These are phyloP conservation scores for Crypturellus tataupa DNA, from an alignment of 2,797 vertebrate species.

Conservation along the genomic window DNA sequence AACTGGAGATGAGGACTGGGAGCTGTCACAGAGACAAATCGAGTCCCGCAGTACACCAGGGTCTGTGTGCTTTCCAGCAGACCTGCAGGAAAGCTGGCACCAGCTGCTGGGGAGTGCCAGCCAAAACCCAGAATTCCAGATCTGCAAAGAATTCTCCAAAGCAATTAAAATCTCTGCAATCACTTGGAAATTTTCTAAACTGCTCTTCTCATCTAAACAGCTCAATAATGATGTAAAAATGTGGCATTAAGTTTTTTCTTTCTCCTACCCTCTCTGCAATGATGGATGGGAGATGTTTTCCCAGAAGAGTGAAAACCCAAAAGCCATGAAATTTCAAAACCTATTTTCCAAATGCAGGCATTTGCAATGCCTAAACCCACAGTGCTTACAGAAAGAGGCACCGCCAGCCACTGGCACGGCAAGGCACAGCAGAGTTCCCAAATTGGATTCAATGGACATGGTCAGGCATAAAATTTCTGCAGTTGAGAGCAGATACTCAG, in stretches of 20 bases:
- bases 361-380: background rate
- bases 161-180: background rate
- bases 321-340: background rate
- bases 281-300: background rate
- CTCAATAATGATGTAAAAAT: background rate
- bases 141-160: background rate
- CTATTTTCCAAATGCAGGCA: background rate
- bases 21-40: background rate
- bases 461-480: background rate
- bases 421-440: background rate
- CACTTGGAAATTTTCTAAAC: background rate
- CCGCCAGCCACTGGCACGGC: background rate
- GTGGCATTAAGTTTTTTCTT: background rate
- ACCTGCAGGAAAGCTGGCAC: constrained; percentile 24
- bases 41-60: background rate
- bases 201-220: background rate
- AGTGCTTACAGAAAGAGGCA: background rate
- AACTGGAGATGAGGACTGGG: background rate
- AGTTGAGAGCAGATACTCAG: background rate
- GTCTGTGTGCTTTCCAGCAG: background rate
- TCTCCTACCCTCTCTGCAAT: background rate
- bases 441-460: background rate
- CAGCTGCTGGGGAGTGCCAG: background rate
- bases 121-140: background rate
- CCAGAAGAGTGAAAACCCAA: background rate